Conservation (phyloP, 2,113 vertebrate genomes). For the Pteronura brasiliensis region DNA sequence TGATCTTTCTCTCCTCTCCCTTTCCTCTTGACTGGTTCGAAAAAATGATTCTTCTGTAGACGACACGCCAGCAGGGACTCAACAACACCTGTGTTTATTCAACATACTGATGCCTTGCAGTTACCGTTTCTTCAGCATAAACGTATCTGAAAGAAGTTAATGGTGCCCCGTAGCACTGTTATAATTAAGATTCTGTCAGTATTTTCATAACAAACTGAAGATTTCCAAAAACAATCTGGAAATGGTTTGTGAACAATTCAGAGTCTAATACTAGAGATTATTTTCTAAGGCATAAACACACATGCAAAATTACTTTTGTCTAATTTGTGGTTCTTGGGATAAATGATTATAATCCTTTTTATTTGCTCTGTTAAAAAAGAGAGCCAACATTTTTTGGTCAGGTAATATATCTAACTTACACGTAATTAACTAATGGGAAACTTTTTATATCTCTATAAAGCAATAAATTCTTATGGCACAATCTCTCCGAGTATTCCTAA, state of each 20-base stretch:
- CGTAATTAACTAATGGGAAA: background rate
- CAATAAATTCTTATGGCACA: background rate
- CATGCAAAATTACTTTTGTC: background rate
- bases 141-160: conserved; percentile 52
- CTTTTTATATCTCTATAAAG: background rate
- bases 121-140: conserved; percentile 23
- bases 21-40: conserved; percentile 23
- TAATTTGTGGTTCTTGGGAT: background rate
- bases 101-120: conserved; percentile 23
- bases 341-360: background rate
- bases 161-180: conserved; percentile 49
- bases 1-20: background rate
- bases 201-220: conserved; percentile 58
- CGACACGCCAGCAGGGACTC: background rate
- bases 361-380: background rate
- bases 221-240: conserved; percentile 39
- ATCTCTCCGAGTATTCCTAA: background rate
- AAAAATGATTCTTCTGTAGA: conserved; percentile 38
- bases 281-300: background rate
- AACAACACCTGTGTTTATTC: conserved; percentile 68
- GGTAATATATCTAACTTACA: background rate
- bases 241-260: conserved; percentile 38
- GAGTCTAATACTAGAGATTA: background rate
- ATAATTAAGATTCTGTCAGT: conserved; percentile 57
- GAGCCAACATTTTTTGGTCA: background rate